Evolutionary conservation across 2,113 vertebrate genomes (phyloP), one percentile per base, ranked within the genome.

Genomic region (Carassius carassius): DNA sequence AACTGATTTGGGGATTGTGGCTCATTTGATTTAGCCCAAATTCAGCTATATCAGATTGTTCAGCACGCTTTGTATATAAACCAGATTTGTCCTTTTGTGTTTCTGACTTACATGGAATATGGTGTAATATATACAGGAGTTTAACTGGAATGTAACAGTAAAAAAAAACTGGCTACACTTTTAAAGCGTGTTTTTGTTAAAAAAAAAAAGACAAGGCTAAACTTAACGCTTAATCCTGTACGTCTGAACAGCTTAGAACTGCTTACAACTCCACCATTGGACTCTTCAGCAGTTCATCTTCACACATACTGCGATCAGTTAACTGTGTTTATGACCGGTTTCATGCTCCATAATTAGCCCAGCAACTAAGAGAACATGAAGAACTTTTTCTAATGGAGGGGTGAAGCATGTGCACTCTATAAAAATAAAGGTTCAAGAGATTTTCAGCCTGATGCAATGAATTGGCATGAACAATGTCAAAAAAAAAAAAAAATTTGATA

Each of bases 171-270:
- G 51, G 32, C 17, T 81, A n/a, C 63, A 76, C 44, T 32, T 81
- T 67, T 60, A 60, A 67, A 81, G 23, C n/a, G 9, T 60, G 78
- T 47, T 65, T 65, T 14, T n/a, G 13, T n/a, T n/a, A n/a, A n/a
- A n/a, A n/a, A n/a, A n/a, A n/a, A 80, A 80, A 49, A 3, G 8
- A 19, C 41, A 81, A 25, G 23, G 78, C 37, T 81, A 49, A 81
- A 81, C 17, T 67, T 65, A 65, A 81, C 16, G 1, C 56, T 41
- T 63, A 79, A 63, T 79, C 78, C 78, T 79, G 58, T 63, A 79
- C 17, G 35, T 47, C 56, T 44, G 58, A 63, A 63, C 56, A 79
- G 58, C 56, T 79, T 63, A 60, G 76, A 23, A 41, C 32, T 19
- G 54, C 37, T 54, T 54, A 54, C 10, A 60, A 41, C 25, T 35